Base-by-base conservation (phyloP, 1,140 invertebrate genomes). In the Stegodyphus mimosarum region DNA sequence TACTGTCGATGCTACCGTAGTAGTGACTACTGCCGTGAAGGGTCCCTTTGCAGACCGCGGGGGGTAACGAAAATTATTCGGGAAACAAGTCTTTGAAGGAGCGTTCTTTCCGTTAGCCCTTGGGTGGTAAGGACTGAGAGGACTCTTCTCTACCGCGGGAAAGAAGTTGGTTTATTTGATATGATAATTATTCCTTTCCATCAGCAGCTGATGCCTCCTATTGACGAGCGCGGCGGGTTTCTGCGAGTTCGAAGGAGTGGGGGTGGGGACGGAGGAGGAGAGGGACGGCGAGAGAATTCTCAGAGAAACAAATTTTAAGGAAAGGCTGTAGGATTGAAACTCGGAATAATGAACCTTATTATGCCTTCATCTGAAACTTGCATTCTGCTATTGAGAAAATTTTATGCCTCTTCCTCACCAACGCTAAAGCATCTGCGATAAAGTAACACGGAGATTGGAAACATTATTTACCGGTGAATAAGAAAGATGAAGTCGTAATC, bases 131-230 rank as follows among this genome's bases (percentile, higher is more conserved):
- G 55, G 9, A 60, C 15, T 10, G 55, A 60, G 55, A 60, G 50
- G 63, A 51, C 76, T 78, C 64, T 51, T 81, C 60, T 48, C 18
- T 48, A 9, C 51, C 7, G 48, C 18, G 52, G 9, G 15, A 72
- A 67, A 84, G 52, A 84, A 84, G 63, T 76, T 53, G 79, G 55
- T 84, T 76, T 84, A 84, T 84, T 84, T 84, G 81, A 84, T 84
- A 84, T 84, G 81, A 84, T 84, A 84, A 84, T 84, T 84, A 84
- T 84, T 84, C 81, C 60, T 48, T 49, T 67, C 49, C 63, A 13
- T 15, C 49, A 51, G 52, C 81, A 84, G 81, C 81, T 84, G 81
- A 75, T 75, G 73, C 81, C 81, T 11, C 51, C 63, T 55, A 64
- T 73, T 81, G 79, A 72, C 64, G 64, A 60, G 55, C 9, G 55